These are phyloP conservation scores for Himalopsyche phryganea DNA, from an alignment of 1,140 invertebrate species.

Conservation along the genomic window DNA sequence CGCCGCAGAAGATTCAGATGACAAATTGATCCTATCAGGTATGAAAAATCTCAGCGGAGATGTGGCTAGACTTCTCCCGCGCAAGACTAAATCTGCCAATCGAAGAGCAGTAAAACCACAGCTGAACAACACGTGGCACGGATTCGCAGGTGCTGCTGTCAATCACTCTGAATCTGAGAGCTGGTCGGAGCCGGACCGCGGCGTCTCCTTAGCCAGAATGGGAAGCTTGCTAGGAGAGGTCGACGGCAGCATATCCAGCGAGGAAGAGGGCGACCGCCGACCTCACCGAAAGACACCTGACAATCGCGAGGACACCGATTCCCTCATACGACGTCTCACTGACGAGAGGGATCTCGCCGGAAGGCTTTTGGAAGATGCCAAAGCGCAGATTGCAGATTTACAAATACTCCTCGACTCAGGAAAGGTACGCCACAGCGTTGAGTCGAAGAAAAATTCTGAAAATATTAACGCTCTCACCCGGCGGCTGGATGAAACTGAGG, in stretches of 20 bases:
- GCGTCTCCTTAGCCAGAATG: constrained; percentile 72
- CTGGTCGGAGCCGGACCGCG: constrained; percentile 80
- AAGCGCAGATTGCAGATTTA: neutral
- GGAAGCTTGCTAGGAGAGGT: constrained; percentile 41
- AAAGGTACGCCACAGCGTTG: too few species aligned
- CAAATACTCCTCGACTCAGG: too few species aligned
- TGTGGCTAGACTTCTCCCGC: neutral
- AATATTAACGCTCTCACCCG: too few species aligned
- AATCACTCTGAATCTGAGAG: constrained; percentile 74
- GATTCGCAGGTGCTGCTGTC: constrained; percentile 38
- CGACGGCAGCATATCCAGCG: constrained; percentile 7
- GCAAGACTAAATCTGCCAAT: neutral
- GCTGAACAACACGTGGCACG: constrained; percentile 21
- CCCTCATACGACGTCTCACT: neutral
- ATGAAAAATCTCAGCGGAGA: constrained; percentile 21
- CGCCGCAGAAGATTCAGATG: constrained; percentile 20
- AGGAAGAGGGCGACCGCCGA: constrained; percentile 7
- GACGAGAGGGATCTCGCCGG: constrained; percentile 8
- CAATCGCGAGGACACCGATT: neutral
- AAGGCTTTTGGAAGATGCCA: neutral
- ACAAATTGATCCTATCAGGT: constrained; percentile 4
- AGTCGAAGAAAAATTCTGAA: too few species aligned
- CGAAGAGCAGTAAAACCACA: neutral
- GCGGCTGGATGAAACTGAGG: neutral
- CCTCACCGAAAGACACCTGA: neutral